Conservation (phyloP, 2,113 vertebrate species). For the Bos javanicus region DNA sequence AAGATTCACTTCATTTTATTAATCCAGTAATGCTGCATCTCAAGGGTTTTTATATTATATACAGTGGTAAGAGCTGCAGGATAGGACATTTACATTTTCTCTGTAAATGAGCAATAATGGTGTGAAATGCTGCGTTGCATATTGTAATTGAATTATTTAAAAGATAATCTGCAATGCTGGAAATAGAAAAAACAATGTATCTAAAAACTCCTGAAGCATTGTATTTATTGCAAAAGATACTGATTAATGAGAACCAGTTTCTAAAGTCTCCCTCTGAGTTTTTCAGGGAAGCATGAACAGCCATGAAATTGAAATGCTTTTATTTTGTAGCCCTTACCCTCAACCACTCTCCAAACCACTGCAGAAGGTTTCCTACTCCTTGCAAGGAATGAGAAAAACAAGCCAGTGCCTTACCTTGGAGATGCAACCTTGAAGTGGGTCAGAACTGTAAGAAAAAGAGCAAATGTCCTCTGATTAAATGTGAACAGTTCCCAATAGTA, state of each 20-base stretch:
- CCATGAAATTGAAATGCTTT: constrained; percentile 34
- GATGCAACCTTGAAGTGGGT: constrained; percentile 53
- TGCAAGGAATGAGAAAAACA: neutral
- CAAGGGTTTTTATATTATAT: neutral
- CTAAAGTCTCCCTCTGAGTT: neutral
- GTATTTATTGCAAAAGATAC: neutral
- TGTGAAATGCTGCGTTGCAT: neutral
- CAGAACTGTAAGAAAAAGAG: constrained; percentile 76
- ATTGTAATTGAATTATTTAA: constrained; percentile 5
- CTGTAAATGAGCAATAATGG: neutral
- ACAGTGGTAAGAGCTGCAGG: neutral
- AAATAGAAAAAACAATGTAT: neutral
- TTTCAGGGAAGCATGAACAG: constrained; percentile 3
- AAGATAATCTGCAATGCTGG: neutral
- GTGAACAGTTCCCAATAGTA: neutral
- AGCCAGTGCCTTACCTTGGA: constrained; percentile 78
- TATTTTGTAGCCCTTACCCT: neutral
- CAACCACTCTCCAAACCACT: neutral
- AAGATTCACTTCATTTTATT: neutral
- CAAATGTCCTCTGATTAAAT: constrained; percentile 62
- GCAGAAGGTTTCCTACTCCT: neutral
- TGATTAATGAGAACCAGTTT: constrained; percentile 32
- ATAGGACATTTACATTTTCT: neutral
- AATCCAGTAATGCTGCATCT: neutral
- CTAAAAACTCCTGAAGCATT: neutral